These are phyloP conservation scores for Riparia riparia DNA, from an alignment of 2,113 vertebrate genomes.

Conservation along the genomic window DNA sequence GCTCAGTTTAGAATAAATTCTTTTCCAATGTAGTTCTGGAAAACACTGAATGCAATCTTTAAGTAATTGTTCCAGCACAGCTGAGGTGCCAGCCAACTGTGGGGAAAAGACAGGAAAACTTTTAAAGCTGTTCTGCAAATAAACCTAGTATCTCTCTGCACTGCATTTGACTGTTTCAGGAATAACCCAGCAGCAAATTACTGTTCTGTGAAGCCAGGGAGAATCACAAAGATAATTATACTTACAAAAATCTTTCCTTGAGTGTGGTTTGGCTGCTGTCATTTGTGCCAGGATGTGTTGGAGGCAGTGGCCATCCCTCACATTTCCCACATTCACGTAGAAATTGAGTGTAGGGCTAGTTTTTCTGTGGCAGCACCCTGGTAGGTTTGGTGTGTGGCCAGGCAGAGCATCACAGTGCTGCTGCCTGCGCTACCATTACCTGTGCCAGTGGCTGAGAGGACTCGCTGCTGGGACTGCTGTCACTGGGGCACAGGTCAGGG, in stretches of 20 bases:
- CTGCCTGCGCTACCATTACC: not conserved
- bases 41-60: not conserved
- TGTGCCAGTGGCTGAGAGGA: not conserved
- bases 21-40: not conserved
- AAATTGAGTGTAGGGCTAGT: not conserved
- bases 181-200: not conserved
- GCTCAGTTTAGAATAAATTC: not conserved
- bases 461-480: not conserved
- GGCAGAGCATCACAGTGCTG: not conserved
- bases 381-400: not conserved
- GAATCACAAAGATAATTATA: not conserved
- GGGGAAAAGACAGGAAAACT: not conserved
- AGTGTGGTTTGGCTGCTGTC: not conserved
- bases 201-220: not conserved
- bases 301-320: not conserved
- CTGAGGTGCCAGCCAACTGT: not conserved
- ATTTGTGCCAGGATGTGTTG: rapidly evolving
- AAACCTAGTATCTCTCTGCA: not conserved
- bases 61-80: not conserved
- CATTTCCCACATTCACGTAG: rapidly evolving
- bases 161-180: not conserved
- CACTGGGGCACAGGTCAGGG: not conserved
- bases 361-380: not conserved
- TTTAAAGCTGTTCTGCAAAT: not conserved
- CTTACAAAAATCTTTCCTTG: not conserved